phyloP scores from a whole-genome alignment of 2,797 vertebrate genomes.

The Myripristis murdjan region DNA sequence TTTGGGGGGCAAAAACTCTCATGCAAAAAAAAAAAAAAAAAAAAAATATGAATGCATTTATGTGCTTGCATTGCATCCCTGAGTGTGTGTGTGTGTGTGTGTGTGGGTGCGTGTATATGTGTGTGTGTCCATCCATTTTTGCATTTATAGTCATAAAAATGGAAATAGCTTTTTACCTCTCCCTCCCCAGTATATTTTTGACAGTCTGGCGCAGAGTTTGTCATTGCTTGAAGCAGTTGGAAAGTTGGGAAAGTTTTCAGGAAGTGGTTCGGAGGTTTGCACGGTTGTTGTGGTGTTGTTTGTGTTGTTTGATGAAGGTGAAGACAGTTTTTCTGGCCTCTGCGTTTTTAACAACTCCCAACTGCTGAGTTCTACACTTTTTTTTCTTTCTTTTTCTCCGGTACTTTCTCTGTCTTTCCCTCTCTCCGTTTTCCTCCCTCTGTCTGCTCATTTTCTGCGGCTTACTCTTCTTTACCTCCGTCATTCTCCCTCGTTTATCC shows the following conservation, averaged over 20 bases:
- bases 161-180: background rate
- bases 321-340: constrained; percentile 36
- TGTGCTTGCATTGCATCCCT: too few species aligned
- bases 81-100: constrained; percentile 1
- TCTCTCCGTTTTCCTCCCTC: constrained; percentile 10
- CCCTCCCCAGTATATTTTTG: constrained; percentile 12
- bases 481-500: constrained; percentile 33
- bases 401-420: constrained; percentile 20
- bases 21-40: background rate
- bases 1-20: background rate
- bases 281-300: constrained; percentile 40
- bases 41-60: background rate
- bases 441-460: constrained; percentile 25
- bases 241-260: constrained; percentile 45
- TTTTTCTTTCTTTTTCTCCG: constrained; percentile 29
- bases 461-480: constrained; percentile 24
- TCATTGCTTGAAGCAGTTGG: constrained; percentile 32
- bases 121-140: background rate
- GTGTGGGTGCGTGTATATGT: background rate
- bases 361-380: constrained; percentile 69
- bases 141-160: background rate
- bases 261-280: constrained; percentile 21
- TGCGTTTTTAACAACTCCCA: constrained; percentile 57
- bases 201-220: background rate
- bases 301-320: constrained; percentile 53